Evolutionary conservation across 2,888 invertebrate species (phyloP).

Genomic region (Drosophila percnosoma): DNA sequence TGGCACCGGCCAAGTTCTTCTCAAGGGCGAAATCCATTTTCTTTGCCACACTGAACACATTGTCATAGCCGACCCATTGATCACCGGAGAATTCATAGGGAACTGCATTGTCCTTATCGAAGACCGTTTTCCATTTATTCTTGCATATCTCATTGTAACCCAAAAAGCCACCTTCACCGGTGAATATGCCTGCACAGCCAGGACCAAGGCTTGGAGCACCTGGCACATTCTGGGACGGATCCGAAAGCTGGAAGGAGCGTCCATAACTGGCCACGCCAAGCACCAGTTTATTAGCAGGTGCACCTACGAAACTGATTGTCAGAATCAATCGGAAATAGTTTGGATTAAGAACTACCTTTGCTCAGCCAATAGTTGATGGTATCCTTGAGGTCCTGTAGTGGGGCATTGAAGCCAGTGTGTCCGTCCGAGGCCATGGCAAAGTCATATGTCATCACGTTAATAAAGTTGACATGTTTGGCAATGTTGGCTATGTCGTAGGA

Average conservation of each 20-base stretch:
- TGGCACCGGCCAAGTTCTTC: conserved; percentile 90
- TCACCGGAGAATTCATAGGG: conserved; percentile 94
- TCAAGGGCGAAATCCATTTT: conserved; percentile 93
- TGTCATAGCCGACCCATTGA: conserved; percentile 97
- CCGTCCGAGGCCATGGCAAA: conserved; percentile 67
- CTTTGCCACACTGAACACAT: conserved; percentile 90
- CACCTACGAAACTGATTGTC: conserved; percentile 29
- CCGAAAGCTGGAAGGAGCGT: conserved; percentile 91
- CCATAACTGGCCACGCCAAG: conserved; percentile 95
- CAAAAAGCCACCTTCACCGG: conserved; percentile 87
- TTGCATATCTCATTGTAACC: conserved; percentile 90
- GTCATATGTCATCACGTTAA: conserved; percentile 72
- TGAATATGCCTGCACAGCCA: conserved; percentile 85
- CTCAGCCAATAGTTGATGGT: conserved; percentile 93
- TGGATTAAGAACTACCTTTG: conserved; percentile 86
- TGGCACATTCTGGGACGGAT: conserved; percentile 77
- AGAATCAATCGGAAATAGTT: not conserved
- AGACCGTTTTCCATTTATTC: conserved; percentile 81
- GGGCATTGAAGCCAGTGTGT: conserved; percentile 62
- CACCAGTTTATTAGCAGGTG: conserved; percentile 91
- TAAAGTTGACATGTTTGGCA: conserved; percentile 64
- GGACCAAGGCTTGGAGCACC: conserved; percentile 60
- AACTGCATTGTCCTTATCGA: conserved; percentile 84
- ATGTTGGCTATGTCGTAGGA: conserved; percentile 67
- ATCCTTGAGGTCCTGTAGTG: conserved; percentile 88